Evolutionary conservation across 2,113 vertebrate species (phyloP).

Genomic region (Pongo pygmaeus): DNA sequence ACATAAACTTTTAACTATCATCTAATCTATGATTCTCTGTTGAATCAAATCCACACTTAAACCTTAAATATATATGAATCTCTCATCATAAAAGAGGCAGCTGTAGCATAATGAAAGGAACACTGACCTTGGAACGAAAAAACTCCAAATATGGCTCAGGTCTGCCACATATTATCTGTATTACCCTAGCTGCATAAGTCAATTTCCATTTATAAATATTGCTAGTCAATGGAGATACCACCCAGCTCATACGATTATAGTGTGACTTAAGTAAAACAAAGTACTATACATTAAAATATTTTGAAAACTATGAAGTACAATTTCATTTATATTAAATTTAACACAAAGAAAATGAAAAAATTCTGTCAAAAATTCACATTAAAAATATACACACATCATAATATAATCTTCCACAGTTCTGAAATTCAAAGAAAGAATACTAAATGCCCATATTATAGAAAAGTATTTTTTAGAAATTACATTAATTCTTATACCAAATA

Average conservation of each 20-base stretch:
- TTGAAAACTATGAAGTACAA: background rate
- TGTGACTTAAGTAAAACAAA: slow-evolving; percentile 32
- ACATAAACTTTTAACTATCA: slow-evolving; percentile 21
- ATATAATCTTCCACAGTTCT: background rate
- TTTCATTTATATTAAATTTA: slow-evolving; percentile 14
- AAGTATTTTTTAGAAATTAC: slow-evolving; percentile 37
- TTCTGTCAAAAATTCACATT: background rate
- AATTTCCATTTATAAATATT: background rate
- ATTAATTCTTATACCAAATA: slow-evolving; percentile 20
- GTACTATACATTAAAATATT: background rate
- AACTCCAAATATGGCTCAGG: background rate
- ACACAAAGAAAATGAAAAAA: background rate
- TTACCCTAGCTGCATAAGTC: background rate
- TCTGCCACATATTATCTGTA: background rate
- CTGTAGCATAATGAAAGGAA: background rate
- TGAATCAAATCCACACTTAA: slow-evolving; percentile 15
- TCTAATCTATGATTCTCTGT: background rate
- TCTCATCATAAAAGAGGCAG: background rate
- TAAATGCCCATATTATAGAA: background rate
- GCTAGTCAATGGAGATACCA: background rate
- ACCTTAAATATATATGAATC: background rate
- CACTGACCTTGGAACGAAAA: background rate
- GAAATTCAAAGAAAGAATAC: slow-evolving; percentile 34
- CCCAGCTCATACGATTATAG: background rate
- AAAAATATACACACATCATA: background rate